Conservation (phyloP, 2,888 invertebrate genomes). For the Agonopterix heracliana region DNA sequence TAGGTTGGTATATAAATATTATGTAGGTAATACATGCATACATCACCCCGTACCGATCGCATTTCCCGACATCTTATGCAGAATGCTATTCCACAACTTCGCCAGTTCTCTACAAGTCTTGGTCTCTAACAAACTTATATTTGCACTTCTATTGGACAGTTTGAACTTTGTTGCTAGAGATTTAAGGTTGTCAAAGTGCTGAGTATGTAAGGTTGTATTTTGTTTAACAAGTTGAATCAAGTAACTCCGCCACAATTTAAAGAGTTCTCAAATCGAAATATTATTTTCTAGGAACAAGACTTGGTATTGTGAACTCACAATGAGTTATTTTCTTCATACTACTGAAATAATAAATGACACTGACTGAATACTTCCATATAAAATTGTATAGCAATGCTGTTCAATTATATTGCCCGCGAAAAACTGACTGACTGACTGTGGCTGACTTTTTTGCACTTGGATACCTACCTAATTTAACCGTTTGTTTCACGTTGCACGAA, state of each 20-base stretch:
- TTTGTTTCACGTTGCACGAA: no score
- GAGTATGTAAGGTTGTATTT: slow-evolving; percentile 14
- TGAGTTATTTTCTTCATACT: no score
- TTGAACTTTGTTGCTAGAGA: neutral
- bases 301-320: neutral
- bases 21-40: slow-evolving; percentile 5
- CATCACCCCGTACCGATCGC: slow-evolving; percentile 29
- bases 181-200: neutral
- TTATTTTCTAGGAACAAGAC: neutral
- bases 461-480: no score
- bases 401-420: no score
- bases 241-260: slow-evolving; percentile 16
- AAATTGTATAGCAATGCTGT: no score
- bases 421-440: no score
- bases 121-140: slow-evolving; percentile 13
- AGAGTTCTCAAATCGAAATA: neutral
- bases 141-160: neutral
- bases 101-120: slow-evolving; percentile 22
- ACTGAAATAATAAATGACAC: no score
- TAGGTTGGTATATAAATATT: no score
- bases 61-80: slow-evolving; percentile 34
- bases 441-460: no score
- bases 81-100: slow-evolving; percentile 36
- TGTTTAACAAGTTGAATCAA: slow-evolving; percentile 33
- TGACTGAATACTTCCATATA: no score